phyloP scores from a whole-genome alignment of 2,113 vertebrate genomes.

The Salvelinus alpinus region DNA sequence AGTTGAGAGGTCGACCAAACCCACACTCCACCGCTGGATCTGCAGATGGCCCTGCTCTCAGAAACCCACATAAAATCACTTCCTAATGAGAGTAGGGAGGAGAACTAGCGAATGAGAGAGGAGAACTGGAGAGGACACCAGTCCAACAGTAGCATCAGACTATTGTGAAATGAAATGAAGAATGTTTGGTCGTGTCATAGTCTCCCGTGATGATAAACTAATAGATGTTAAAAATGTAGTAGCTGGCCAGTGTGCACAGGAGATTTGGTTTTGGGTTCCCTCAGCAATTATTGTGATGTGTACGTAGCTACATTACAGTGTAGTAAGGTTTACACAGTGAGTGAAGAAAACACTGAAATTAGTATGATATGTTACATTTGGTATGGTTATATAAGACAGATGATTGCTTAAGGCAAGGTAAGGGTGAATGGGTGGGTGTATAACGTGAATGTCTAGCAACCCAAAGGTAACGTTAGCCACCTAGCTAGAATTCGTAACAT shows the following conservation, averaged over 20 bases:
- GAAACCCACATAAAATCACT: slow-evolving; percentile 22
- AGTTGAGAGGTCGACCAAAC: slow-evolving; percentile 62
- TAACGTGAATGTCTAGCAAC: no score
- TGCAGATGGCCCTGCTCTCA: slow-evolving; percentile 40
- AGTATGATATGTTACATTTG: no score
- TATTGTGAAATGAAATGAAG: slow-evolving; percentile 8
- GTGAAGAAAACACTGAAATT: not conserved
- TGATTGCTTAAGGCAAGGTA: no score
- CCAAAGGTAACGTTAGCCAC: no score
- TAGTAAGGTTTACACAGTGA: not conserved
- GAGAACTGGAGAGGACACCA: slow-evolving; percentile 25
- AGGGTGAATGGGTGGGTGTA: no score
- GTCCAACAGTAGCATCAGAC: slow-evolving; percentile 52
- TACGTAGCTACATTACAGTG: not conserved
- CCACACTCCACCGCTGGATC: slow-evolving; percentile 50
- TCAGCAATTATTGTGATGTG: not conserved
- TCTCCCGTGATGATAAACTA: no score
- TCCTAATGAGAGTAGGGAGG: slow-evolving; percentile 17
- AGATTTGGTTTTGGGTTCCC: no score
- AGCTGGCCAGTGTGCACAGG: no score
- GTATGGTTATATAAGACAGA: no score
- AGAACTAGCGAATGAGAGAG: slow-evolving; percentile 51
- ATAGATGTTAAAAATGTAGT: no score
- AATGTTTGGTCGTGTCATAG: not conserved
- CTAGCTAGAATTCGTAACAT: no score